Evolutionary conservation across 2,888 invertebrate genomes (phyloP), one percentile per base, ranked within the genome.

Genomic region (Dolichopus griseipennis): DNA sequence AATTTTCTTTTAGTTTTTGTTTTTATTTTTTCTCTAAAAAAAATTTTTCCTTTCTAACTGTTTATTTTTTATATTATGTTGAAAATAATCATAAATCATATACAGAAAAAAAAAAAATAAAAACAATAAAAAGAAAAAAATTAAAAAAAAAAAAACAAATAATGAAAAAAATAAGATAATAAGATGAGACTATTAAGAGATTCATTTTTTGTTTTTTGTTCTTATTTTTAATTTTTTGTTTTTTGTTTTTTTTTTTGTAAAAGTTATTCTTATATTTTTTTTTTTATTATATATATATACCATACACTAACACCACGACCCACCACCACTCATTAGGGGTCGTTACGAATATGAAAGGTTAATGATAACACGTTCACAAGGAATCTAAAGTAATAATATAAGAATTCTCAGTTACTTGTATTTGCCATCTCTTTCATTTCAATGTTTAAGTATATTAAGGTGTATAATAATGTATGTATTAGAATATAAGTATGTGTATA

Each of bases 271-370:
- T 52, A 52, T 52, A 52, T 18, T 7, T 27, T 27, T 27, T 18
- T 7, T 27, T 27, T 27, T 27, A 27, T 27, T 27, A 27, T 27
- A 27, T 5, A 27, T 27, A 27, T 27, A n/a, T 5, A 27, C 27
- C 27, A 27, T 5, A 27, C 27, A 27, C 27, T 27, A 27, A 2
- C 27, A 27, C 27, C 27, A 27, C 5, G 5, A 27, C n/a, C n/a
- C n/a, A n/a, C 27, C 27, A 27, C 27, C 27, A 27, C 52, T 52
- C 52, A 52, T 52, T 52, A 52, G 52, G 52, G 52, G 52, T 52
- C 52, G 52, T 52, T 52, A 52, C 52, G 18, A 52, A 52, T 52
- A 52, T 52, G 52, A 52, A 52, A 52, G 52, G 52, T 52, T 52
- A 52, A 52, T n/a, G 52, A 52, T 52, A 52, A 52, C 52, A 52